These are phyloP conservation scores for Myopa tessellatipennis DNA, from an alignment of 2,888 invertebrate species.

Conservation along the genomic window DNA sequence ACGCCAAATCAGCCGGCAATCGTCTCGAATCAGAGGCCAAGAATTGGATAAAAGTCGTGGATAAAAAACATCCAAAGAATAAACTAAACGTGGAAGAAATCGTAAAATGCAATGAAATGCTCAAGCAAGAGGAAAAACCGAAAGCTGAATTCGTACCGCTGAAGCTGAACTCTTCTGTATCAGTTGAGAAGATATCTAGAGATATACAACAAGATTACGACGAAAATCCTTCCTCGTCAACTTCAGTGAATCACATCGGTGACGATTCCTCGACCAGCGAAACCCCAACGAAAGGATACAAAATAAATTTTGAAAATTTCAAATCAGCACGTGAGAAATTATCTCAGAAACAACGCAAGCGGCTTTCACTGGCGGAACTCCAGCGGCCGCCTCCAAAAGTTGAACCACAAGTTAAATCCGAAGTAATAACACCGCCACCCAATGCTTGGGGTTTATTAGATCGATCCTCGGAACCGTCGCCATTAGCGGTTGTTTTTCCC, in stretches of 20 bases:
- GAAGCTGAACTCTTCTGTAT: neutral
- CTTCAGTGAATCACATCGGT: constrained; percentile 28
- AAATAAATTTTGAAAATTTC: constrained; percentile 60
- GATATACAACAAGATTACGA: neutral
- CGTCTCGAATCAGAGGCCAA: constrained; percentile 56
- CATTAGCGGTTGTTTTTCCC: neutral
- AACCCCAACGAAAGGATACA: constrained; percentile 49
- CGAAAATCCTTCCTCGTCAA: constrained; percentile 35
- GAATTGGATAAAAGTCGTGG: constrained; percentile 64
- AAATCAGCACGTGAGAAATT: constrained; percentile 67
- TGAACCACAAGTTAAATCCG: constrained; percentile 40
- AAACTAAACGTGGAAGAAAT: constrained; percentile 50
- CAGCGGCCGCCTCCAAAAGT: constrained; percentile 53
- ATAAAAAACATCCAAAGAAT: constrained; percentile 69
- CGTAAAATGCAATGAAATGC: constrained; percentile 64
- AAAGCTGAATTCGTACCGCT: constrained; percentile 68
- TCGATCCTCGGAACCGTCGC: constrained; percentile 40
- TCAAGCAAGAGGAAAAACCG: constrained; percentile 69
- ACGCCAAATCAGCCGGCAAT: constrained; percentile 45
- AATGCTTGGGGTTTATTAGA: constrained; percentile 60
- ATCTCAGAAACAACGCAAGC: constrained; percentile 73
- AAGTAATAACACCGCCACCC: constrained; percentile 44
- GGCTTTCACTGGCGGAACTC: constrained; percentile 66
- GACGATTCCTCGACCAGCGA: constrained; percentile 34
- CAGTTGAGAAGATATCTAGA: constrained; percentile 3